A percentile compares a stretch with the other conserved stretches of the same genome.
These are phyloP conservation scores for Heliconius nattereri DNA, from an alignment of 1,140 invertebrate genomes.

Conservation along the genomic window DNA sequence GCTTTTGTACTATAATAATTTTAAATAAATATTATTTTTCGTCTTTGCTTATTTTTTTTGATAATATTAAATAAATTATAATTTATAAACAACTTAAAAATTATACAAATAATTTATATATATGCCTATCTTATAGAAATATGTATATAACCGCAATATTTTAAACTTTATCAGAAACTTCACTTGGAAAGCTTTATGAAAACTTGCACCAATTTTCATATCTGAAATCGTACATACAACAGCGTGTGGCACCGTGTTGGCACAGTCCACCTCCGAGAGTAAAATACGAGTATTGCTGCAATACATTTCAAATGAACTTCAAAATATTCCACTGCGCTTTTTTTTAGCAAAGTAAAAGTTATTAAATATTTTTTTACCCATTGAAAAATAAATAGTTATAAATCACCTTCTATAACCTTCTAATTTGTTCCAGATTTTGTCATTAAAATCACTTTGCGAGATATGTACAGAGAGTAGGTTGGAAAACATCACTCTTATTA, in stretches of 20 bases:
- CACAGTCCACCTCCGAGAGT: conserved; percentile 1
- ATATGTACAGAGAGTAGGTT: no score
- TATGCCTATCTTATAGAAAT: no score
- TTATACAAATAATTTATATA: no score
- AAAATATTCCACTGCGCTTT: not conserved
- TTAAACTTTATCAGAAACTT: not conserved
- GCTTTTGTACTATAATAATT: no score
- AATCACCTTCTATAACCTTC: no score
- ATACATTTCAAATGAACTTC: not conserved
- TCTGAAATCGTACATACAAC: not conserved
- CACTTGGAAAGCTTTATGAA: not conserved
- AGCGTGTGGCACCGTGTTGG: not conserved
- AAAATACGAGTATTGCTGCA: not conserved
- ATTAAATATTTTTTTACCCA: not conserved
- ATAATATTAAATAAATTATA: no score
- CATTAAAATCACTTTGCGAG: no score
- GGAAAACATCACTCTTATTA: no score
- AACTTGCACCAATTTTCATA: not conserved
- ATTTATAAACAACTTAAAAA: no score
- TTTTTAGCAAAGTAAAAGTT: not conserved
- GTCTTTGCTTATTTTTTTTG: no score
- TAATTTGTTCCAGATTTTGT: no score
- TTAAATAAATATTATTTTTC: no score
- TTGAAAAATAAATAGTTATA: not conserved
- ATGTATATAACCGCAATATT: not conserved